Evolutionary conservation across 2,797 vertebrate species (phyloP), one percentile per base, ranked within the genome.

Genomic region (Scomberomorus guttatus): DNA sequence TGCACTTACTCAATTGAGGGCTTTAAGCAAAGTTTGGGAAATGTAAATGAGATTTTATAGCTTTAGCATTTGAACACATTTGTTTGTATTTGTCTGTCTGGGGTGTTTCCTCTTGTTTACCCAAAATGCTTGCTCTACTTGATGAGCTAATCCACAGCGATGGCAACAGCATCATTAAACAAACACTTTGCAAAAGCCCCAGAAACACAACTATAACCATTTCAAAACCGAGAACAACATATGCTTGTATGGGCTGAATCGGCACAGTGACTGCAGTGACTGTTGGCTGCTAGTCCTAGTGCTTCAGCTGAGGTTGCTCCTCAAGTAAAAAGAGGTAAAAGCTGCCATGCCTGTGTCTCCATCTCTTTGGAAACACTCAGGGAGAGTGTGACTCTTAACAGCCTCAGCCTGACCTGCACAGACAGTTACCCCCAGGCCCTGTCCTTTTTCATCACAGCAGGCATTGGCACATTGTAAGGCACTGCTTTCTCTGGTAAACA

Each of bases 241-340:
- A 82, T 71, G 64, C 56, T 65, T 10, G 39, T 51, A 25, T 24
- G 71, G 15, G 82, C 76, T 89, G 87, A 91, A 77, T 90, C 68
- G 84, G 87, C 85, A 20, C 61, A 58, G 62, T 64, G 9, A 52
- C 72, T 85, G 73, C 60, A 75, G 71, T 24, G 54, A 69, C 24
- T 60, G 51, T 71, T 85, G 81, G 80, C 86, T 79, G 74, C 81
- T 44, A n/a, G 71, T 85, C 76, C 84, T 20, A 56, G 48, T 55
- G 29, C 70, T 79, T 80, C 51, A 69, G 79, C 67, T 79, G 81
- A 74, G 32, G 73, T 57, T 44, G 77, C 60, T 84, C 68, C 75
- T 81, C 75, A 77, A 77, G 83, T 87, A 82, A 75, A 79, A 81
- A 63, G 72, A 65, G 60, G n/a, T 13, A 62, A 88, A 77, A 76